Base-by-base conservation (phyloP, 1,140 invertebrate species). In the Aphelenchoides avenae region DNA sequence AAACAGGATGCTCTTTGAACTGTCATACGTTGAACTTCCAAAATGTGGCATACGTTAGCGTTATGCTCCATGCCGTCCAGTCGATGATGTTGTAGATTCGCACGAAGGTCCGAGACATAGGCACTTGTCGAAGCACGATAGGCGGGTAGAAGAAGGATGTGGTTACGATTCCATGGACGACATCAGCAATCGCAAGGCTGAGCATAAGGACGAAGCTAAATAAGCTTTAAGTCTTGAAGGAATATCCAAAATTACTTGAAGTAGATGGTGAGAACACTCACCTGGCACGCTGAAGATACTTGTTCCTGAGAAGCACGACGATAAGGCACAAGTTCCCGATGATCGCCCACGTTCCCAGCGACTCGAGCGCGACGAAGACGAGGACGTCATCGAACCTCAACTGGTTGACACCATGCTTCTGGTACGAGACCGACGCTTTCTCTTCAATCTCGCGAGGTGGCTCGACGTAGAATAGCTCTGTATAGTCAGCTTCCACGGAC, bases 61-160 rank as follows among this genome's bases (percentile, higher is more conserved):
- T 77, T 24, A 75, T 73, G 36, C 61, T 62, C 71, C 73, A 75
- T 15, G 73, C 73, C 3, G 73, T 77, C 73, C 73, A 75, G 49
- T 75, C 73, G 39, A 77, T 42, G 7, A 75, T 62, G 44, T 75
- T 75, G 53, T 72, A 75, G 15, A 75, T 46, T 40, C 70, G 57
- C 40, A 77, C 52, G 13, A 47, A 68, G 31, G 65, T 42, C 41
- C 58, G 44, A 37, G 70, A 63, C 7, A 77, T 42, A 41, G 51
- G 57, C 24, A 57, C 57, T 27, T 44, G n/a, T 41, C 61, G 49
- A 27, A 75, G 57, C 13, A 75, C 7, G 49, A 75, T 77, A 26
- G 73, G 73, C 9, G 73, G 73, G 49, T 77, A 75, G 52, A 75
- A 75, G 49, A 77, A 76, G 31, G 48, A 62, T 22, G 75, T 73